Evolutionary conservation across 2,797 vertebrate species (phyloP).

Genomic region (Siniperca obscura): DNA sequence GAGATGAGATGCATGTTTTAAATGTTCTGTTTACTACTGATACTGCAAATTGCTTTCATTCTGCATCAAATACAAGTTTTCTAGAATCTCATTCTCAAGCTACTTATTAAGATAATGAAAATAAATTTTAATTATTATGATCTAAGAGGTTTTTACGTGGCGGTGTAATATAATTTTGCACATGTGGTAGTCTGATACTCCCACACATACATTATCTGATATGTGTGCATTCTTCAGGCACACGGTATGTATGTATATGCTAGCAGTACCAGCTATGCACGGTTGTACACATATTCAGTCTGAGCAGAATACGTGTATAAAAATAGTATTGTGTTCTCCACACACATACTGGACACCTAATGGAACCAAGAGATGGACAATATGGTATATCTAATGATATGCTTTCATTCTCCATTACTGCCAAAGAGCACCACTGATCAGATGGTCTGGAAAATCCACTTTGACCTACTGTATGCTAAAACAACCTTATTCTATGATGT

Average conservation of each 20-base stretch:
- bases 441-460: conserved; percentile 48
- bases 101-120: neutral
- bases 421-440: conserved; percentile 53
- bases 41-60: neutral
- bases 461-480: conserved; percentile 33
- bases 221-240: conserved; percentile 2
- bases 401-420: conserved; percentile 68
- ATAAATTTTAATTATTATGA: neutral
- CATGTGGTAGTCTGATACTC: conserved; percentile 2
- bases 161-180: neutral
- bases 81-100: neutral
- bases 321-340: conserved; percentile 41
- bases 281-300: conserved; percentile 9
- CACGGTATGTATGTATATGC: neutral
- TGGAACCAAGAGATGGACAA: conserved; percentile 59
- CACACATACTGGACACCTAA: conserved; percentile 49
- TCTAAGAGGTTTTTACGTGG: neutral
- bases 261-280: neutral
- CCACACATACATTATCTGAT: neutral
- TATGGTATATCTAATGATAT: conserved; percentile 58
- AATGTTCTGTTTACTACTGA: neutral
- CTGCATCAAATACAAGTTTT: neutral
- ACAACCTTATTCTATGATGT: conserved; percentile 34
- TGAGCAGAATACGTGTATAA: conserved; percentile 18
- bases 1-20: neutral